These are phyloP conservation scores for Catamblyrhynchus diadema DNA, from an alignment of 2,797 vertebrate genomes.

Conservation along the genomic window DNA sequence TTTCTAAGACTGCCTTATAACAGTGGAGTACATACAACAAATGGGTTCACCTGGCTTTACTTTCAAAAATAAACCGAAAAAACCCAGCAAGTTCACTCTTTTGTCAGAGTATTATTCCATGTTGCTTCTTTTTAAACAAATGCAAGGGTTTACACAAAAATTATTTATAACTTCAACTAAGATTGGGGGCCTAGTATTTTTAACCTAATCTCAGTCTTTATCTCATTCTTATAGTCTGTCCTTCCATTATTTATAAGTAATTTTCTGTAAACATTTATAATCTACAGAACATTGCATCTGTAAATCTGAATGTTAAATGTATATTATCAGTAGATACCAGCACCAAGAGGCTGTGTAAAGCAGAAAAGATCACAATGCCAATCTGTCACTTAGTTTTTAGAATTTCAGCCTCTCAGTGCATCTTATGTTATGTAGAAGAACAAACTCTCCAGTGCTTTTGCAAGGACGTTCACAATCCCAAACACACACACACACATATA, in stretches of 20 bases:
- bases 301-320: not conserved
- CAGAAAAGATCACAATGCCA: not conserved
- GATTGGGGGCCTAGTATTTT: not conserved
- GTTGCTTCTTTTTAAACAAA: not conserved
- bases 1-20: not conserved
- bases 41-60: not conserved
- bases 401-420: not conserved
- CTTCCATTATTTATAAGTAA: not conserved
- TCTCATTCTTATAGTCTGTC: not conserved
- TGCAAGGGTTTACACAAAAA: not conserved
- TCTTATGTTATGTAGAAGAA: not conserved
- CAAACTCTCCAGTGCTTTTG: not conserved
- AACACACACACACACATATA: accelerated
- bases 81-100: not conserved
- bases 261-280: not conserved
- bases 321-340: not conserved
- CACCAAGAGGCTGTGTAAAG: not conserved
- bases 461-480: not conserved
- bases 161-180: not conserved
- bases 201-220: not conserved
- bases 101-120: not conserved
- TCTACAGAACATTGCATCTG: not conserved
- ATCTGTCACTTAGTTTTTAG: not conserved
- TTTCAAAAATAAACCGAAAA: not conserved
- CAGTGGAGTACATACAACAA: not conserved